Evolutionary conservation across 2,113 vertebrate genomes (phyloP).

Genomic region (Maccullochella peelii): DNA sequence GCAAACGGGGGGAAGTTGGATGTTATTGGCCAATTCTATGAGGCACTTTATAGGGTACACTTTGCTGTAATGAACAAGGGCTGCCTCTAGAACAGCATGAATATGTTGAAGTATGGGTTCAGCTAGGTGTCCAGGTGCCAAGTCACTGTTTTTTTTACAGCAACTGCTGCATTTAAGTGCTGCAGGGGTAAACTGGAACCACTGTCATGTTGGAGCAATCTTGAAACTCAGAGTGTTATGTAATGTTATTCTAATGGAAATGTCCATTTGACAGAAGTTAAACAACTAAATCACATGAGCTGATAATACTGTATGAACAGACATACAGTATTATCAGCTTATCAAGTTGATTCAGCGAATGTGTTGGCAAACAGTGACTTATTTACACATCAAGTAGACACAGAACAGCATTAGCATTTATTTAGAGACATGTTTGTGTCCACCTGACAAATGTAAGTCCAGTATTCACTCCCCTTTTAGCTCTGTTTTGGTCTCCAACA

Average conservation of each 20-base stretch:
- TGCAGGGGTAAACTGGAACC: neutral
- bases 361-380: no score
- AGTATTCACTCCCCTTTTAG: neutral
- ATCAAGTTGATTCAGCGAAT: no score
- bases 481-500: neutral
- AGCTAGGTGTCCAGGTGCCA: neutral
- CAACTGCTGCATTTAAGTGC: neutral
- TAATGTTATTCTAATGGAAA: neutral
- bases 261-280: neutral
- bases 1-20: neutral
- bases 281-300: neutral
- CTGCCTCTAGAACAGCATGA: neutral
- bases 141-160: neutral
- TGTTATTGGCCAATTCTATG: constrained; percentile 4
- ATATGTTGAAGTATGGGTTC: neutral
- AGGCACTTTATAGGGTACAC: neutral
- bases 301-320: neutral
- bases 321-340: neutral
- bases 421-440: neutral
- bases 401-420: neutral
- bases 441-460: no score
- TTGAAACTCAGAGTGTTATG: neutral
- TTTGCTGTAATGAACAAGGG: constrained; percentile 23
- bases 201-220: neutral
- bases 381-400: neutral